A percentile compares a stretch with the other conserved stretches of the same genome.
phyloP scores from a whole-genome alignment of 2,113 vertebrate species.

The Serilophus lunatus region DNA sequence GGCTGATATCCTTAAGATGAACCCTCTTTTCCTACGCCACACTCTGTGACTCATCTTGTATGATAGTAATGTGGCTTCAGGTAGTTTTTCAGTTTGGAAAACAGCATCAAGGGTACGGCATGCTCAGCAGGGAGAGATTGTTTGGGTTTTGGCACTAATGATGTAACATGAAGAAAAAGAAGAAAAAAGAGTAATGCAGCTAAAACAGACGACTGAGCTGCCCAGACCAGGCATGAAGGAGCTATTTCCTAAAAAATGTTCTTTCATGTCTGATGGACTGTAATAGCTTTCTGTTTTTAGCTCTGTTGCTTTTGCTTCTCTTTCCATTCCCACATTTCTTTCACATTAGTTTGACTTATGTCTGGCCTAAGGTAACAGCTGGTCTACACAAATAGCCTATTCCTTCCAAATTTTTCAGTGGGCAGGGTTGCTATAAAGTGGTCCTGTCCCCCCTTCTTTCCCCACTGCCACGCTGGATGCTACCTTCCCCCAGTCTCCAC shows the following conservation, averaged over 20 bases:
- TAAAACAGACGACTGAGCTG: neutral
- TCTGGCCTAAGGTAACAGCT: slow-evolving; percentile 1
- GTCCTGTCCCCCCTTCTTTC: neutral
- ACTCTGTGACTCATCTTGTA: neutral
- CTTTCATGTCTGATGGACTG: neutral
- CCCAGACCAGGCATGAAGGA: neutral
- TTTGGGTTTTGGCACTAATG: neutral
- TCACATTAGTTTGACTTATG: slow-evolving; percentile 25
- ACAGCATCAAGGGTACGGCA: neutral
- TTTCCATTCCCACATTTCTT: slow-evolving; percentile 29
- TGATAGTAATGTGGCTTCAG: neutral
- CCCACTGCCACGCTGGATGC: neutral
- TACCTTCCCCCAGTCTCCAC: neutral
- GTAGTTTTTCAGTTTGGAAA: neutral
- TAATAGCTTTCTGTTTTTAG: neutral
- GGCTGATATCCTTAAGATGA: neutral
- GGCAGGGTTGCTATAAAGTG: neutral
- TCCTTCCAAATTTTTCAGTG: neutral
- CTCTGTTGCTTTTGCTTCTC: slow-evolving; percentile 24
- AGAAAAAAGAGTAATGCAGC: neutral
- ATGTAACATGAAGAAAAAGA: neutral
- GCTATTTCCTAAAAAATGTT: slow-evolving; percentile 46
- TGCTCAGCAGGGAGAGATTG: neutral
- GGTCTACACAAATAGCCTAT: neutral
- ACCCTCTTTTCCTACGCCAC: neutral